Conservation (phyloP, 2,113 vertebrate genomes). For the Pelvicachromis taeniatus region DNA sequence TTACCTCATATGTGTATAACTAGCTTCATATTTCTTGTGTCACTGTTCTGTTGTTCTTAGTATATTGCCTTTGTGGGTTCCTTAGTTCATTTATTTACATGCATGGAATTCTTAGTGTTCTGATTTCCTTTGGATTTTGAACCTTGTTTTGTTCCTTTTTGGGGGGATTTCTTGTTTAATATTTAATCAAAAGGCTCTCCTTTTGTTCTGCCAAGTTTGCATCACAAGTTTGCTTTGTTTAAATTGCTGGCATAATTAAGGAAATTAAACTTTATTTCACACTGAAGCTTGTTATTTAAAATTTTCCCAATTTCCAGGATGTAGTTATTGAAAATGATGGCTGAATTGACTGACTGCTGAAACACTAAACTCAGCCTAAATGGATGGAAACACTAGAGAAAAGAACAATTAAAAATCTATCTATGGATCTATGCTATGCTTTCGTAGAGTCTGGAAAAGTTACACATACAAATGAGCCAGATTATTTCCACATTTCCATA, state of each 20-base stretch:
- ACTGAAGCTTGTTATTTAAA: not conserved
- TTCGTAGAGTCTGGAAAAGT: not conserved
- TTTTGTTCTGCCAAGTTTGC: not conserved
- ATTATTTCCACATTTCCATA: not conserved
- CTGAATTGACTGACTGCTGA: not conserved
- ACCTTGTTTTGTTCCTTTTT: not conserved
- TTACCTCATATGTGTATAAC: not conserved
- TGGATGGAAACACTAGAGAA: not conserved
- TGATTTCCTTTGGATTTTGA: not conserved
- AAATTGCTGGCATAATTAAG: not conserved
- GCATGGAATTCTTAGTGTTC: not conserved
- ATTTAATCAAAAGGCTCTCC: not conserved
- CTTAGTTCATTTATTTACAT: not conserved
- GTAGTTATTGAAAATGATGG: not conserved
- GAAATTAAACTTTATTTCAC: not conserved
- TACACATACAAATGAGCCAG: not conserved
- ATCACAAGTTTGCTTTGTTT: not conserved
- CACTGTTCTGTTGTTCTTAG: not conserved
- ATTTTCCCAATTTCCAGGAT: not conserved
- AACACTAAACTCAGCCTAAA: not conserved
- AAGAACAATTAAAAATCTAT: not conserved
- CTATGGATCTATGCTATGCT: not conserved
- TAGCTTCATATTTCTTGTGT: not conserved
- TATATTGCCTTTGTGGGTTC: not conserved
- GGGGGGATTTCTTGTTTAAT: not conserved